Base-by-base conservation (phyloP, 2,888 invertebrate genomes). In the Pocota personata region DNA sequence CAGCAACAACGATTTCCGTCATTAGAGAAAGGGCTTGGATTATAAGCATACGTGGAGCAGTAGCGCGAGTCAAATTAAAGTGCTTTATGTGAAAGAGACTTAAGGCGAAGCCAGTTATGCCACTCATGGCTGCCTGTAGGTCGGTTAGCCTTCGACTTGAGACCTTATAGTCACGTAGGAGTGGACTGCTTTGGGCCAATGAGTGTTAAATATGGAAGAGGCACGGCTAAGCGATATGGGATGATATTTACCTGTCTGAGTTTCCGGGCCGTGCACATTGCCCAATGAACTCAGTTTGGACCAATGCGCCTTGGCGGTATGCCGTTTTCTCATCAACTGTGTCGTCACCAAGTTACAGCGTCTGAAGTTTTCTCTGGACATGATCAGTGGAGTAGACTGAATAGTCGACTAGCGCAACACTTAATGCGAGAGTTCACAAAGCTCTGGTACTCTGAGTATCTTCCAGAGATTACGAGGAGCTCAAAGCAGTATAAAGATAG, bases 21-120 rank as follows among this genome's bases (percentile, higher is more conserved):
- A 67, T 55, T 14, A 24, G 67, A 10, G 40, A 67, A 37, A 52
- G 16, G 14, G 52, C 67, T 27, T 67, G 40, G 52, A 52, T 37
- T 12, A 40, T 67, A 5, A 27, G 27, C 21, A 67, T 67, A 14
- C 66, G 21, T 24, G 24, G 12, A 10, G n/a, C 55, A 10, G 55
- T 40, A 14, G 46, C 14, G 10, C 40, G 69, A 10, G 19, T 43
- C 6, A 21, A 55, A 16, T 21, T 40, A 37, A 55, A 14, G 10
- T 69, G 40, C 27, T 64, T 27, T 30, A 30, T 30, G 6, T 30
- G 30, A 7, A 30, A 30, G 30, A 30, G 6, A 1, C n/a, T n/a
- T n/a, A n/a, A n/a, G n/a, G n/a, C n/a, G n/a, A n/a, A n/a, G n/a
- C n/a, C n/a, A n/a, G n/a, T n/a, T n/a, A n/a, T n/a, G n/a, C n/a